These are phyloP conservation scores for Pycnonotus jocosus DNA, from an alignment of 2,113 vertebrate genomes.

Conservation along the genomic window DNA sequence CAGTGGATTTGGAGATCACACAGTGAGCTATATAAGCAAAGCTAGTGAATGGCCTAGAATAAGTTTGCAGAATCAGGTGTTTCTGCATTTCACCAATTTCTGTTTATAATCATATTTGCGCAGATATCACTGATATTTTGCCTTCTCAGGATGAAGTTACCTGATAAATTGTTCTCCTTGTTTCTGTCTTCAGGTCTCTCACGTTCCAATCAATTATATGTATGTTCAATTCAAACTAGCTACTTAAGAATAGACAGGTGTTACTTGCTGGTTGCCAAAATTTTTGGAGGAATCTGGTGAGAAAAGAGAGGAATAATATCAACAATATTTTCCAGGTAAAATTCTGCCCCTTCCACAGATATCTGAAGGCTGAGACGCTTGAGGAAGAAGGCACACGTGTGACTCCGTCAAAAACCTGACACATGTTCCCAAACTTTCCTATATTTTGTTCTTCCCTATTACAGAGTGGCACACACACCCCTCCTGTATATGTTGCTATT, in stretches of 20 bases:
- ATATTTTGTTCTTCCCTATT: not conserved
- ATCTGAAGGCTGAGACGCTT: not conserved
- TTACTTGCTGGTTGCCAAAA: not conserved
- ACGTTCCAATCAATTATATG: not conserved
- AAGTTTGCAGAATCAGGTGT: not conserved
- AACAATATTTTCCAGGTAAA: not conserved
- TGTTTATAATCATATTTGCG: not conserved
- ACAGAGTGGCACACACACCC: not conserved
- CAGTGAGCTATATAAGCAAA: not conserved
- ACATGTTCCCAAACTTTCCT: not conserved
- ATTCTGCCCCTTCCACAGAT: not conserved
- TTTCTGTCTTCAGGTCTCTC: not conserved
- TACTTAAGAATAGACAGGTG: rapidly evolving
- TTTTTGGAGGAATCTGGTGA: not conserved
- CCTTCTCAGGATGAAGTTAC: not conserved
- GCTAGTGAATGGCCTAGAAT: not conserved
- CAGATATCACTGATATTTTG: not conserved
- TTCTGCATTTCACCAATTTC: not conserved
- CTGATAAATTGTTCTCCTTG: not conserved
- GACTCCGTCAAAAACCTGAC: not conserved
- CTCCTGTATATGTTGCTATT: not conserved
- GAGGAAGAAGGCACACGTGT: rapidly evolving
- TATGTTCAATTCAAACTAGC: not conserved
- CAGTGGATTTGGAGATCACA: not conserved
- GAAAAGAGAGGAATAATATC: not conserved